A percentile compares a stretch with the other conserved stretches of the same genome.
Conservation (phyloP, 1,140 invertebrate genomes). For the Eurosta solidaginis region DNA sequence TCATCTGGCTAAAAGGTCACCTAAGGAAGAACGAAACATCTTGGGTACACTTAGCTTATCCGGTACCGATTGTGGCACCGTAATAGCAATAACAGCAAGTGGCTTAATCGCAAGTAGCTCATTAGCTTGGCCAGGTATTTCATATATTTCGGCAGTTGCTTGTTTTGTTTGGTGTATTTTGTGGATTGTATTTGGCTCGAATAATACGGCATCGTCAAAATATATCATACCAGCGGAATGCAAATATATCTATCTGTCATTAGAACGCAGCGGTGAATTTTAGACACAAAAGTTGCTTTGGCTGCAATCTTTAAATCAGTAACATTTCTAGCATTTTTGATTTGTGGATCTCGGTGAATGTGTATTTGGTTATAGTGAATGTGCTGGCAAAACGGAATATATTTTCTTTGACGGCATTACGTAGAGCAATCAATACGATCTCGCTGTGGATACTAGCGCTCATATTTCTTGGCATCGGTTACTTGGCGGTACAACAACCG, state of each 20-base stretch:
- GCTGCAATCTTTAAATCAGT: constrained; percentile 73
- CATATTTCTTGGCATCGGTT: constrained; percentile 68
- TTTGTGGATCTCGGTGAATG: constrained; percentile 73
- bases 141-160: constrained; percentile 74
- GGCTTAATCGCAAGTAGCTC: constrained; percentile 69
- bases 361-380: constrained; percentile 69
- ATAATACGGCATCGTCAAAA: constrained; percentile 68
- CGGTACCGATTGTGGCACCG: constrained; percentile 75
- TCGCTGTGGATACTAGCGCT: constrained; percentile 66
- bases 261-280: constrained; percentile 50
- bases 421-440: constrained; percentile 74
- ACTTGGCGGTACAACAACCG: constrained; percentile 75
- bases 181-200: constrained; percentile 69
- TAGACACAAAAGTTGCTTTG: constrained; percentile 68
- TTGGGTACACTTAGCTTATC: constrained; percentile 67
- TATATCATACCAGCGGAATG: constrained; percentile 67
- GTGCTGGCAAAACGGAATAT: constrained; percentile 64
- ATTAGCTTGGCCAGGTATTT: constrained; percentile 78
- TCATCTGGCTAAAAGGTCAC: constrained; percentile 60
- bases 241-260: constrained; percentile 66
- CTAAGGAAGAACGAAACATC: constrained; percentile 65
- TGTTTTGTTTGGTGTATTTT: constrained; percentile 67
- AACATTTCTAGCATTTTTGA: constrained; percentile 81
- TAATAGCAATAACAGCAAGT: constrained; percentile 70
- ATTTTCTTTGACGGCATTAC: constrained; percentile 62